phyloP scores from a whole-genome alignment of 2,888 invertebrate species.

The Phortica magna region DNA sequence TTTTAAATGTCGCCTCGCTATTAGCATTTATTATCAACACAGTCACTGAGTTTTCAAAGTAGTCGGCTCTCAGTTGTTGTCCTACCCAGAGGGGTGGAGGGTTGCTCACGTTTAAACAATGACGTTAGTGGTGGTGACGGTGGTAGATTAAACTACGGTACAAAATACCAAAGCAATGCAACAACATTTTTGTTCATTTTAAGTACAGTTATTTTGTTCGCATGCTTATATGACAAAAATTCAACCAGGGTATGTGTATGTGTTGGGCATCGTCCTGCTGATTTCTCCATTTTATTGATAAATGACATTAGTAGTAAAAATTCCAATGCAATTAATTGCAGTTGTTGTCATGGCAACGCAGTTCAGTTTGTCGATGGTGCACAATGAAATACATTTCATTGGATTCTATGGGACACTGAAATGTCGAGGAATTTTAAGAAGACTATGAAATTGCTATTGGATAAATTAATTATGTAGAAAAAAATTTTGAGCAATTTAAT shows the following conservation, averaged over 20 bases:
- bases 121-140: neutral
- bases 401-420: neutral
- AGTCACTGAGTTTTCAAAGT: neutral
- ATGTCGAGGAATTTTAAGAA: neutral
- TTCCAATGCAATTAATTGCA: slow-evolving; percentile 64
- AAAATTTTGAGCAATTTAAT: neutral
- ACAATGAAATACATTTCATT: neutral
- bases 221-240: neutral
- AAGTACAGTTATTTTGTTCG: slow-evolving; percentile 15
- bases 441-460: neutral
- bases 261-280: neutral
- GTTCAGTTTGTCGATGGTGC: slow-evolving; percentile 18
- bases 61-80: slow-evolving; percentile 7
- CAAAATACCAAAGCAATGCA: slow-evolving; percentile 22
- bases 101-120: neutral
- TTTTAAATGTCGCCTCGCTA: neutral
- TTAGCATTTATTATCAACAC: neutral
- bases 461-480: neutral
- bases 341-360: slow-evolving; percentile 48
- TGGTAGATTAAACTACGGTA: slow-evolving; percentile 10
- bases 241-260: no score
- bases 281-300: neutral
- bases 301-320: slow-evolving; percentile 34
- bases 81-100: neutral
- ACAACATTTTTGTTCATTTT: slow-evolving; percentile 19